Evolutionary conservation across 2,888 invertebrate species (phyloP).

Genomic region (Cordilura impudica): DNA sequence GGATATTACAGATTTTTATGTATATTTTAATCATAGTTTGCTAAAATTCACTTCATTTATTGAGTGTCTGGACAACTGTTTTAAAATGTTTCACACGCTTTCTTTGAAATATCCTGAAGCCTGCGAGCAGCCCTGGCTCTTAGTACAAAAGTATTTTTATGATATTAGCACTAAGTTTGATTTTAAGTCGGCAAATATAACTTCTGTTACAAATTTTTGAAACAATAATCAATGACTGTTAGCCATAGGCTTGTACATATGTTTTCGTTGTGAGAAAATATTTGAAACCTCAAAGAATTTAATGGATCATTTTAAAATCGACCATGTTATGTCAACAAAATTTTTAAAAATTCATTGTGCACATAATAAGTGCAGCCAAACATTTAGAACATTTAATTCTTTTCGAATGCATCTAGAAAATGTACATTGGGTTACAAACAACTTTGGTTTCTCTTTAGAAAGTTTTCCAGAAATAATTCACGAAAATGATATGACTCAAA

Average conservation of each 20-base stretch:
- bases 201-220: slow-evolving; percentile 22
- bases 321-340: slow-evolving; percentile 13
- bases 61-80: slow-evolving; percentile 20
- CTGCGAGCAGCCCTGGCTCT: slow-evolving; percentile 21
- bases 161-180: slow-evolving; percentile 34
- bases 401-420: slow-evolving; percentile 1
- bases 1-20: no score
- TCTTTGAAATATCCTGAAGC: slow-evolving; percentile 30
- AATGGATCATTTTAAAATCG: slow-evolving; percentile 5
- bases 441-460: no score
- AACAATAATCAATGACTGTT: neutral
- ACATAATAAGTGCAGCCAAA: slow-evolving; percentile 18
- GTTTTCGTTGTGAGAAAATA: neutral
- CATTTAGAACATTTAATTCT: slow-evolving; percentile 20
- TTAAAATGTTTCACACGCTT: slow-evolving; percentile 40
- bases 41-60: no score
- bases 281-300: neutral
- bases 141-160: slow-evolving; percentile 32
- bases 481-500: slow-evolving; percentile 2
- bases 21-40: no score
- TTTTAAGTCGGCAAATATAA: slow-evolving; percentile 25
- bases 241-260: neutral
- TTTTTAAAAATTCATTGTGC: slow-evolving; percentile 24
- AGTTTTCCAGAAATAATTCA: no score
- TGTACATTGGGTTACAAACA: no score